Evolutionary conservation across 2,888 invertebrate genomes (phyloP).

Genomic region (Eugnorisma glareosa): DNA sequence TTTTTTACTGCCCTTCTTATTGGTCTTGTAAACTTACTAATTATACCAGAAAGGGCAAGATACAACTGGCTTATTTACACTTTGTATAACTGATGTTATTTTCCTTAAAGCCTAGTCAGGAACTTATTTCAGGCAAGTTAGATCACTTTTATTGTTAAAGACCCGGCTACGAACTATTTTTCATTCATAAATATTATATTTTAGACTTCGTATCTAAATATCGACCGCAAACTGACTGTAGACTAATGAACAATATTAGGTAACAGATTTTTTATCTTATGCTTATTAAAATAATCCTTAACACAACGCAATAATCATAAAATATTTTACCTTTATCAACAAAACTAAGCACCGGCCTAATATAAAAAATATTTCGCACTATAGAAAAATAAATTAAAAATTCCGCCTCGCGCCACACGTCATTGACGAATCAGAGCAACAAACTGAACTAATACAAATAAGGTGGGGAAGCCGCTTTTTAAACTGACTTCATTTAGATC

Average conservation of each 20-base stretch:
- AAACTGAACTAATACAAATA: slow-evolving; percentile 18
- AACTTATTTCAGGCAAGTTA: neutral
- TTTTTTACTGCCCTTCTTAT: neutral
- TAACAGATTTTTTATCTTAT: neutral
- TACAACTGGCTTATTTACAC: neutral
- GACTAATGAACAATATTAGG: neutral
- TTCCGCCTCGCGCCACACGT: slow-evolving; percentile 25
- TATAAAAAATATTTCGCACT: neutral
- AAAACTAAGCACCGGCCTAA: neutral
- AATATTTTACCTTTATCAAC: slow-evolving; percentile 19
- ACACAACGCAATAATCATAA: neutral
- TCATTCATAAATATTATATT: neutral
- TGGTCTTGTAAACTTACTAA: neutral
- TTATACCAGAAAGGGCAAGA: neutral
- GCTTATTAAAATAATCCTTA: neutral
- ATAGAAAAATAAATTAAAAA: slow-evolving; percentile 7
- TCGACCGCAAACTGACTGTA: no score
- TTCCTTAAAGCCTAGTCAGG: neutral
- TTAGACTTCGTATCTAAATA: neutral
- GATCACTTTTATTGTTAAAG: neutral
- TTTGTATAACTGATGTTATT: neutral
- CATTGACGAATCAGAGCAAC: slow-evolving; percentile 21
- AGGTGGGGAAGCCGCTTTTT: slow-evolving; percentile 21
- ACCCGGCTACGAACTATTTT: neutral
- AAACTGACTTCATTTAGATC: neutral